Base-by-base conservation (phyloP, 2,797 vertebrate genomes). In the Malacoraja senta region DNA sequence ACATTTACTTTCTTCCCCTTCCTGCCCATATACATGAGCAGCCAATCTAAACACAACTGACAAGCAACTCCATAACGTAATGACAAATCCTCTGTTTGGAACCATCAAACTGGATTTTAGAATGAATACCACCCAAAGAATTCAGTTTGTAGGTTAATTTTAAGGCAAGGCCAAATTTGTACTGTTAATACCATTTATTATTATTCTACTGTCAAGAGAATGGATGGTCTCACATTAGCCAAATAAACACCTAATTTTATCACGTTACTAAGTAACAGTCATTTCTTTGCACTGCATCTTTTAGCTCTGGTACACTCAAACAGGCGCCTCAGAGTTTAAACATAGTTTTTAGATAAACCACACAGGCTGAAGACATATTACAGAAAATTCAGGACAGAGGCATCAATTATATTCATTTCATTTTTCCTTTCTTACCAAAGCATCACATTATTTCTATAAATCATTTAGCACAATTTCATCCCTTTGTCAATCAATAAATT, bases 91-190 rank as follows among this genome's bases (percentile, higher is more conserved):
- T 65, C 58, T 88, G 84, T 15, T 2, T 88, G n/a, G 13, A 88
- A 63, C 68, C 61, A 65, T 15, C 21, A 88, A 35, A 32, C 61
- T 88, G 61, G n/a, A 32, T 65, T 65, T 88, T 68, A 68, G 26
- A 19, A 88, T 35, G n/a, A 65, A n/a, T 8, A 65, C n/a, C 63
- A 88, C n/a, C 32, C 63, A 88, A 63, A 68, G 35, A 68, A 68
- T 88, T 65, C 84, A 68, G 32, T 65, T 88, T 88, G 58, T 63
- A 88, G 61, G 8, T 88, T 88, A 32, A 68, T 88, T 88, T 84
- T 35, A 35, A 32, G n/a, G 63, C 35, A n/a, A 88, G 84, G 32
- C 8, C 29, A 63, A 17, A n/a, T 88, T 29, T 88, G 84, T 21
- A 61, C 35, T 68, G 8, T 68, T 88, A 88, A 68, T 1, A 17